Base-by-base conservation (phyloP, 2,888 invertebrate genomes). In the Leptinotarsa tumamoca region DNA sequence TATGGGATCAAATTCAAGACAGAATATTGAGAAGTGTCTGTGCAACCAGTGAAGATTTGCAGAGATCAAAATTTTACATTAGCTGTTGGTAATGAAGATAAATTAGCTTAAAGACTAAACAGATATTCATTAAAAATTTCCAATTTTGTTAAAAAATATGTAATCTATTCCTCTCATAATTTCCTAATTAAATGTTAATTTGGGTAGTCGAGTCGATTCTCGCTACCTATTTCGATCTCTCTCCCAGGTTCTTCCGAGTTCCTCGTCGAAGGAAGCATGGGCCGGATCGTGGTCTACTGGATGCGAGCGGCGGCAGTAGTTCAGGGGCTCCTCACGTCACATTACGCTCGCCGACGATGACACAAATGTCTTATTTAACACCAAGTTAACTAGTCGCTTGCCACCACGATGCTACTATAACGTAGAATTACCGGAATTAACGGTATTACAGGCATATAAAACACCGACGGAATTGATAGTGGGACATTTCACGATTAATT, bases 321-420 rank as follows among this genome's bases (percentile, higher is more conserved):
- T 76, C 77, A 74, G 77, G 72, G 72, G 74, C 74, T 72, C 63
- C 63, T n/a, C 63, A 63, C 63, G 33, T 63, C 63, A 43, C 63
- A 63, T 63, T 63, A 63, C 63, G 63, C 63, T 74, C 77, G 74
- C 75, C 74, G 75, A 75, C 78, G 81, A 79, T 80, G 81, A 81
- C 81, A 80, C 80, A 80, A 82, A 82, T 80, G 81, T 81, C 82
- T 82, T 82, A 81, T 82, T 82, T 82, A 82, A 79, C 80, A 78
- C 80, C 75, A 71, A 76, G 80, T 79, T 79, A 79, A 77, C 77
- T 79, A 79, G 79, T 72, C 75, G 79, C 68, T 75, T 51, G 75
- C 79, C 76, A 73, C 79, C 76, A 71, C 75, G 79, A 72, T 68
- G 77, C 77, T 68, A 76, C 76, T 68, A 74, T 73, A 73, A 77